Percentiles rank a stretch among this genome's conserved stretches.
Evolutionary conservation across 2,888 invertebrate genomes (phyloP).

Genomic region (Athetis lepigone): DNA sequence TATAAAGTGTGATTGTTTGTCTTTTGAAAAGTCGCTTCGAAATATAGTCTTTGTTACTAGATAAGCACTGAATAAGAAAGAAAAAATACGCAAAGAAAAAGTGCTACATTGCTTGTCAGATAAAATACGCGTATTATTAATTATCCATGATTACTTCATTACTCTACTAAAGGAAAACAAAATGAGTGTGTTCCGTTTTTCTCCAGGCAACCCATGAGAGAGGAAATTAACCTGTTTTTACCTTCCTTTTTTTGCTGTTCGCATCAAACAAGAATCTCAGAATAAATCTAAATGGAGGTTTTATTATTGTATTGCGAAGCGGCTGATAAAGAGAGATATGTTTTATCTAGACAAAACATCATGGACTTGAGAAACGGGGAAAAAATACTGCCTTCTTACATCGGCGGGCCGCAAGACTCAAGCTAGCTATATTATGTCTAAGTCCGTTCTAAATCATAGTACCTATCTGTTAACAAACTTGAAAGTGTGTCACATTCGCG

Average conservation of each 20-base stretch:
- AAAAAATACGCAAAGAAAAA: conserved; percentile 5
- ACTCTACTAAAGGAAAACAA: conserved; percentile 26
- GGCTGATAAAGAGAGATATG: conserved; percentile 34
- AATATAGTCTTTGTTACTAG: neutral
- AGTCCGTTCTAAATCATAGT: conserved; percentile 61
- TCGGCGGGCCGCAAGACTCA: conserved; percentile 42
- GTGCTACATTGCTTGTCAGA: conserved; percentile 22
- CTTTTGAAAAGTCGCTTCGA: neutral
- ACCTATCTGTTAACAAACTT: conserved; percentile 68
- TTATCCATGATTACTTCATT: conserved; percentile 39
- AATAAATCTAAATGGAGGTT: conserved; percentile 56
- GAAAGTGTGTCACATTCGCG: conserved; percentile 70
- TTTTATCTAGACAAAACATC: conserved; percentile 50
- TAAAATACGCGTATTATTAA: conserved; percentile 21
- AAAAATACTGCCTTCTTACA: conserved; percentile 46
- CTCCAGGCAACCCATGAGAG: conserved; percentile 10
- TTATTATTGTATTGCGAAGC: conserved; percentile 48
- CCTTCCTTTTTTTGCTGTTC: conserved; percentile 37
- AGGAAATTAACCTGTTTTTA: conserved; percentile 43
- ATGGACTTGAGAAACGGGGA: conserved; percentile 40
- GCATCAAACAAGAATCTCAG: conserved; percentile 35
- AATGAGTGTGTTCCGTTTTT: conserved; percentile 24
- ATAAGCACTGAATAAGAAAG: conserved; percentile 11
- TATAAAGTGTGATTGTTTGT: neutral
- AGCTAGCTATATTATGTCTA: conserved; percentile 36